A percentile compares a stretch with the other conserved stretches of the same genome.
Conservation (phyloP, 2,888 invertebrate species). For the Sarcophaga caerulescens region DNA sequence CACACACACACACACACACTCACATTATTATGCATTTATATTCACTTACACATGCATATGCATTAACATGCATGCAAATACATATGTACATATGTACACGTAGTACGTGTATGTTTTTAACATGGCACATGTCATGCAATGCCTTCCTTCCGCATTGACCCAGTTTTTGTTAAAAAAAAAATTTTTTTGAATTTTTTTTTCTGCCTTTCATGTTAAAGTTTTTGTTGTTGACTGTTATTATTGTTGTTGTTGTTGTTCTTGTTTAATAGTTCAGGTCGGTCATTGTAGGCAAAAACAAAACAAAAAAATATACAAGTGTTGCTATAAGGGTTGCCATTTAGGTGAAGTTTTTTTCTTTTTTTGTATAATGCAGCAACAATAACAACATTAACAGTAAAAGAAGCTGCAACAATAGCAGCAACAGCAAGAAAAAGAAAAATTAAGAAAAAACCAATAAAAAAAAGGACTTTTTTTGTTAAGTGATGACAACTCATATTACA, state of each 20-base stretch:
- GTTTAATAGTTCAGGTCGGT: conserved; percentile 68
- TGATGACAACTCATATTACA: conserved; percentile 5
- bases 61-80: background rate
- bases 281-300: conserved; percentile 54
- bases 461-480: conserved; percentile 1
- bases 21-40: conserved; percentile 13
- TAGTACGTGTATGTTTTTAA: conserved; percentile 41
- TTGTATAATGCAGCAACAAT: conserved; percentile 49
- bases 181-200: background rate
- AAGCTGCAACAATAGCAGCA: background rate
- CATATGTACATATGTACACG: conserved; percentile 35
- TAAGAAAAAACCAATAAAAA: conserved; percentile 27
- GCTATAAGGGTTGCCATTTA: conserved; percentile 54
- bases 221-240: conserved; percentile 13
- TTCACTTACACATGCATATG: conserved; percentile 14
- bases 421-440: background rate
- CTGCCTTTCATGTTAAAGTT: conserved; percentile 54
- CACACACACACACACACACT: conserved; percentile 1
- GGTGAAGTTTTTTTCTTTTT: conserved; percentile 41
- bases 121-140: conserved; percentile 69
- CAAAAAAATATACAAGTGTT: conserved; percentile 29
- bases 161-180: conserved; percentile 55
- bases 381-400: background rate
- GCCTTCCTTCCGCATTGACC: conserved; percentile 70
- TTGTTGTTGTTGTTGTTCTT: conserved; percentile 36